Conservation (phyloP, 2,888 invertebrate genomes). For the Allophyes oxyacanthae region DNA sequence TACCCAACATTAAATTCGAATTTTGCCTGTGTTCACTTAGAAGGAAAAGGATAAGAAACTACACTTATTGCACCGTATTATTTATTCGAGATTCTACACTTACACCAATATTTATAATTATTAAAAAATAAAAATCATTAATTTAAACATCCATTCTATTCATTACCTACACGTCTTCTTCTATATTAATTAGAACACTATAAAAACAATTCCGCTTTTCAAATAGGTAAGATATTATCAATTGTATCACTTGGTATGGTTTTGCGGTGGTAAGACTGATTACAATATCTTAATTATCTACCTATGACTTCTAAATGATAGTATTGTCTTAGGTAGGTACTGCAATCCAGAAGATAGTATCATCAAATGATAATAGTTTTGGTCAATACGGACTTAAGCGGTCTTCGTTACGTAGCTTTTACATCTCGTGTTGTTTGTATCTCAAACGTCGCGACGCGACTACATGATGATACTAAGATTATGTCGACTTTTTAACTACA, state of each 20-base stretch:
- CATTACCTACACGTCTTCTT: background rate
- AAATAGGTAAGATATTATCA: constrained; percentile 5
- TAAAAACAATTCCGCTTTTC: background rate
- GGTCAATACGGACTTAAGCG: background rate
- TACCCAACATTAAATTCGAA: too few species aligned
- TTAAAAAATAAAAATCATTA: background rate
- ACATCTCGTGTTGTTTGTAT: too few species aligned
- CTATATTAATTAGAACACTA: background rate
- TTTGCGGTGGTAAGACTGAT: too few species aligned
- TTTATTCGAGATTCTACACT: constrained; percentile 51
- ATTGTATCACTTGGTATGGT: too few species aligned
- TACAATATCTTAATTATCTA: too few species aligned
- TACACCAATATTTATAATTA: background rate
- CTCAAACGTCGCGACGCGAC: background rate
- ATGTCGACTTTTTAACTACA: background rate
- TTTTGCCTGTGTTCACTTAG: too few species aligned
- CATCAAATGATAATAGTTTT: too few species aligned
- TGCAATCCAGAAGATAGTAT: too few species aligned
- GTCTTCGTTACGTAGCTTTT: background rate
- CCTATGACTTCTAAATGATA: too few species aligned
- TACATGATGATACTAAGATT: background rate
- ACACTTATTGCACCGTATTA: background rate
- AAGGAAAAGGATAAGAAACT: background rate
- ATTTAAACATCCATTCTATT: background rate
- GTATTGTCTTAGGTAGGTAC: too few species aligned